Conservation (phyloP, 2,888 invertebrate species). For the Chorisops tibialis region DNA sequence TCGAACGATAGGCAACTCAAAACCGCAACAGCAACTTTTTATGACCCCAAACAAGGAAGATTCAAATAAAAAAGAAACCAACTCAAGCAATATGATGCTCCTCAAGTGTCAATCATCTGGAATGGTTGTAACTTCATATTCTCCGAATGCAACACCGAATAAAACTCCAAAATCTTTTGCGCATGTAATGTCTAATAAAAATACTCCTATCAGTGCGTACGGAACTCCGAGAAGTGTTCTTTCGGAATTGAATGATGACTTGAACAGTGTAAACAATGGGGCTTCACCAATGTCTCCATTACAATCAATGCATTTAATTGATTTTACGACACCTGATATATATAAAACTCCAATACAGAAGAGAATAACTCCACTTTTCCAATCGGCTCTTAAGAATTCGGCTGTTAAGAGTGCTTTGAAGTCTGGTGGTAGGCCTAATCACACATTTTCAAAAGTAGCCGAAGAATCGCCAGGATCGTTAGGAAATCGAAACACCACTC, state of each 20-base stretch:
- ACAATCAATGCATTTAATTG: slow-evolving; percentile 47
- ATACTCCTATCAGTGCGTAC: slow-evolving; percentile 38
- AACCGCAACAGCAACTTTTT: background rate
- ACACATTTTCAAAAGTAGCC: too few relatives aligned
- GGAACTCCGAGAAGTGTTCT: slow-evolving; percentile 41
- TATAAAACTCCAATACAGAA: background rate
- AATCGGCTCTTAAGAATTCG: slow-evolving; percentile 26
- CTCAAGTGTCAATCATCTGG: slow-evolving; percentile 41
- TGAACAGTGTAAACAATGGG: slow-evolving; percentile 15
- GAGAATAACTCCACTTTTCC: slow-evolving; percentile 2
- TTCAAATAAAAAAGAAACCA: background rate
- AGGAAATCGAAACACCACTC: background rate
- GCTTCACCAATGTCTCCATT: slow-evolving; percentile 42
- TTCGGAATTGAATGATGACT: slow-evolving; percentile 35
- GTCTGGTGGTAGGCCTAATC: background rate
- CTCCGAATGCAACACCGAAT: slow-evolving; percentile 43
- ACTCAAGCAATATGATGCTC: background rate
- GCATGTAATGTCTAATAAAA: slow-evolving; percentile 34
- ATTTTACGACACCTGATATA: slow-evolving; percentile 45
- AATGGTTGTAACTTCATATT: slow-evolving; percentile 47
- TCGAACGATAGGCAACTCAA: background rate
- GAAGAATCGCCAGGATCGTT: too few relatives aligned
- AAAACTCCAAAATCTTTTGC: slow-evolving; percentile 45
- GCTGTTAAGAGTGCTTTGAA: background rate
- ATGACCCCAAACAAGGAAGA: background rate